Conservation (phyloP, 2,113 vertebrate species). For the Vicugna pacos region DNA sequence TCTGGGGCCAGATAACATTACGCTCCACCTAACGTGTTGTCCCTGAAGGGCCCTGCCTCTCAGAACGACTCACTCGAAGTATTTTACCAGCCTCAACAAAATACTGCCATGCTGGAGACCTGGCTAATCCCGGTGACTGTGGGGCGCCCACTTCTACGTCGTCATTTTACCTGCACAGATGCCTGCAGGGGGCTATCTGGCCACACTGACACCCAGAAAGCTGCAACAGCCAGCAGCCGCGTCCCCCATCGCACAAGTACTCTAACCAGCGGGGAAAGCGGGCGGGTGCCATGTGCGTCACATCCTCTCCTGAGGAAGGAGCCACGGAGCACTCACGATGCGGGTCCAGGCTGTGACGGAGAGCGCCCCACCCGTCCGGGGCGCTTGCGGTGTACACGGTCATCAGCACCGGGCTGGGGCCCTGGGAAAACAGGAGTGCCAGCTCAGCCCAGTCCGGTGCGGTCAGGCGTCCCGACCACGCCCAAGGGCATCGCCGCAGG, state of each 20-base stretch:
- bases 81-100: background rate
- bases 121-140: background rate
- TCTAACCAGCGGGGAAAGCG: background rate
- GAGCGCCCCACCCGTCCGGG: constrained; percentile 93
- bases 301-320: background rate
- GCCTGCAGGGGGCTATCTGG: background rate
- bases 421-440: constrained; percentile 79
- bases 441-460: background rate
- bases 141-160: accelerated
- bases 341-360: constrained; percentile 88
- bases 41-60: background rate
- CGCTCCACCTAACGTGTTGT: background rate
- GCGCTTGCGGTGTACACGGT: constrained; percentile 93
- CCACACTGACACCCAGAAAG: background rate
- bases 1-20: background rate
- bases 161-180: background rate
- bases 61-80: background rate
- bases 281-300: too few relatives aligned
- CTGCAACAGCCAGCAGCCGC: background rate
- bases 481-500: background rate
- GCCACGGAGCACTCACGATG: constrained; percentile 87
- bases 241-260: background rate
- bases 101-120: background rate
- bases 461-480: background rate
- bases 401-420: constrained; percentile 90